A percentile compares a stretch with the other conserved stretches of the same genome.
These are phyloP conservation scores for Eristalis pertinax DNA, from an alignment of 2,888 invertebrate species.

Conservation along the genomic window DNA sequence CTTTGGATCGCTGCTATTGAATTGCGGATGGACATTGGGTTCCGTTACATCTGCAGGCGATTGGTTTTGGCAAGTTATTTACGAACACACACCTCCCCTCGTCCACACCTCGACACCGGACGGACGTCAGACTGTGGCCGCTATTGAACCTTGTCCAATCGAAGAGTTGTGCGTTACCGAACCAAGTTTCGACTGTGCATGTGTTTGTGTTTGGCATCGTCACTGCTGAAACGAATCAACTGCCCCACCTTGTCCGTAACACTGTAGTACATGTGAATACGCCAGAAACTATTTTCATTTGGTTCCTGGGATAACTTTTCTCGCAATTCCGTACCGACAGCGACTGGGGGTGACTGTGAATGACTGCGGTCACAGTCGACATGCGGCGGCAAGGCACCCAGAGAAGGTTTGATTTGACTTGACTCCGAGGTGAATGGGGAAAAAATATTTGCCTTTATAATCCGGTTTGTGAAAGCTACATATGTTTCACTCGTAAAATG, in stretches of 20 bases:
- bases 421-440: background rate
- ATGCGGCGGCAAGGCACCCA: background rate
- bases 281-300: constrained; percentile 2
- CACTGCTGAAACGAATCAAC: background rate
- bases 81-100: constrained; percentile 51
- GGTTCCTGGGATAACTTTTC: background rate
- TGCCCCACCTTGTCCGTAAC: background rate
- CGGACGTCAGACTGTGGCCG: background rate
- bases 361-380: background rate
- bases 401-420: background rate
- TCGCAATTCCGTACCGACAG: background rate
- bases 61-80: constrained; percentile 69
- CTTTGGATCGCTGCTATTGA: constrained; percentile 53
- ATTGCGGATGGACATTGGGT: constrained; percentile 59
- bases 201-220: constrained; percentile 17
- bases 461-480: too few species aligned
- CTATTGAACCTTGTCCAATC: constrained; percentile 30
- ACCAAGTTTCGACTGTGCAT: background rate
- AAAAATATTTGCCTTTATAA: background rate
- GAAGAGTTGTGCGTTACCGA: constrained; percentile 11
- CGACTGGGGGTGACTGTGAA: background rate
- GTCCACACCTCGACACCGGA: background rate
- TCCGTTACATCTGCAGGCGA: constrained; percentile 69
- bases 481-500: too few species aligned
- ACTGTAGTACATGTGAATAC: background rate